Evolutionary conservation across 2,113 vertebrate species (phyloP), one percentile per base, ranked within the genome.

Genomic region (Marmota monax): DNA sequence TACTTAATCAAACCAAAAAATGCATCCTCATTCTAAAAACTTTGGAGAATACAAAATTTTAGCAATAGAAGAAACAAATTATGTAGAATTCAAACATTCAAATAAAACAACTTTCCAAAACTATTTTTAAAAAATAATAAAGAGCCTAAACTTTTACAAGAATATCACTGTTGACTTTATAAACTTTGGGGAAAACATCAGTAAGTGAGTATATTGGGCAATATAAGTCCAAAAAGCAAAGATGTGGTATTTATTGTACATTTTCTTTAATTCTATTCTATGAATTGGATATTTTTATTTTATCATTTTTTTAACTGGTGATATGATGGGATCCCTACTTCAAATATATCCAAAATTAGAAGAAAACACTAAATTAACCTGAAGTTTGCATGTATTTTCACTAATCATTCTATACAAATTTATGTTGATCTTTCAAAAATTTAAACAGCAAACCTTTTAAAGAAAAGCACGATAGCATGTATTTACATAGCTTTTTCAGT

Each of bases 1-100:
- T 83, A 84, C 97, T 97, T 72, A 73, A 80, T 42, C 29, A 56
- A 61, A 32, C 27, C 27, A 77, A 78, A 79, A 76, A 88, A 78
- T 42, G 5, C 2, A 48, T 72, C 58, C 12, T 73, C 2, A 67
- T 69, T 87, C 20, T 22, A 93, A 22, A 85, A 67, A 86, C 63
- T 89, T 82, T 83, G 18, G 0, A 85, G 48, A 93, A 37, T 69
- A 42, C 10, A 86, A 84, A 92, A 80, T 34, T 76, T 18, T 69
- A 72, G 12, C 9, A 90, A 63, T 5, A 84, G 13, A 34, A 80
- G 20, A 88, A 85, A 39, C 25, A 77, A 78, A 65, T 56, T 69
- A 48, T 65, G 5, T 78, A 39, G 1, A 92, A 76, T 72, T 16
- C 2, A 92, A 82, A 73, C 39, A 61, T 79, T 93, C 22, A 82